A percentile compares a stretch with the other conserved stretches of the same genome.
phyloP scores from a whole-genome alignment of 1,140 invertebrate species.

The Holcopasites calliopsidis region DNA sequence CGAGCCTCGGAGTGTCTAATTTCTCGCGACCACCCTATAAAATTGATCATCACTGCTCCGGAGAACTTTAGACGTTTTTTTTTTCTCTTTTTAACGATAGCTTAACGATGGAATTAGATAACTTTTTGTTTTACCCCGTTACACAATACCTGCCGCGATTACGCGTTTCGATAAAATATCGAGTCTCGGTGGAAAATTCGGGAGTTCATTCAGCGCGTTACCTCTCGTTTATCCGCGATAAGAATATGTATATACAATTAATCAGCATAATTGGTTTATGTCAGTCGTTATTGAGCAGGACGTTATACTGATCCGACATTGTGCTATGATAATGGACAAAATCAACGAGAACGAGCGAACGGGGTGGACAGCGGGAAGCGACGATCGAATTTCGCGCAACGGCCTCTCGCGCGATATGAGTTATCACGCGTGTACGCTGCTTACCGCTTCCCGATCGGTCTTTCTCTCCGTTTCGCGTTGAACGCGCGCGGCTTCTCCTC shows the following conservation, averaged over 20 bases:
- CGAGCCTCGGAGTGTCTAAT: no score
- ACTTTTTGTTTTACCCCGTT: background rate
- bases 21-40: no score
- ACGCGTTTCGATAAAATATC: conserved; percentile 26
- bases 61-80: background rate
- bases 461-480: background rate
- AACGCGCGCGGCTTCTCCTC: no score
- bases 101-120: background rate
- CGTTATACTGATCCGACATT: conserved; percentile 48
- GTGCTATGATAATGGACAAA: conserved; percentile 26
- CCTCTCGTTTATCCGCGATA: conserved; percentile 32
- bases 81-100: background rate
- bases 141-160: background rate
- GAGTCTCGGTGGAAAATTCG: conserved; percentile 19
- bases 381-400: background rate
- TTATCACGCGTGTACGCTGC: background rate
- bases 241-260: conserved; percentile 48
- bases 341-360: conserved; percentile 19
- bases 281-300: conserved; percentile 50
- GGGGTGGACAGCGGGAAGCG: background rate
- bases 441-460: background rate
- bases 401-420: background rate
- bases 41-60: background rate
- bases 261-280: conserved; percentile 44
- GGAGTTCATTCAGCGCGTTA: conserved; percentile 28